These are phyloP conservation scores for Calosoma granatense DNA, from an alignment of 1,140 invertebrate species.

Conservation along the genomic window DNA sequence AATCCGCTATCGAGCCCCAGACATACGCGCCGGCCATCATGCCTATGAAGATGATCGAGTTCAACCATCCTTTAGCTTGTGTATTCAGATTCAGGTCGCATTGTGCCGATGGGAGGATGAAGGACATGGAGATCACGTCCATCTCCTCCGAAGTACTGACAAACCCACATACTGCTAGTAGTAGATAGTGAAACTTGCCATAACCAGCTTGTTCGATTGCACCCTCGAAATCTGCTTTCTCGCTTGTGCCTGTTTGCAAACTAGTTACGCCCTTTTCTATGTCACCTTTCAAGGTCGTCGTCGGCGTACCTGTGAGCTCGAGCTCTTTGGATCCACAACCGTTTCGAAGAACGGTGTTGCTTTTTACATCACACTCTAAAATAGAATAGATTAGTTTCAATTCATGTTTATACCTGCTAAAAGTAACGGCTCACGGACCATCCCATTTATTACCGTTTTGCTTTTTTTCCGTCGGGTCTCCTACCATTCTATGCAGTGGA, in stretches of 20 bases:
- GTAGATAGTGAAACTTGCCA: conserved; percentile 84
- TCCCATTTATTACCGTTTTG: conserved; percentile 55
- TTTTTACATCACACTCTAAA: conserved; percentile 68
- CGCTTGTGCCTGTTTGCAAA: conserved; percentile 32
- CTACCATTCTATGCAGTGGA: conserved; percentile 62
- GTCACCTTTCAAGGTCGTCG: conserved; percentile 26
- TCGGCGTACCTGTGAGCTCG: conserved; percentile 40
- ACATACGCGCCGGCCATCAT: conserved; percentile 90
- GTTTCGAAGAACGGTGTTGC: conserved; percentile 54
- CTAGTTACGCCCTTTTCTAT: conserved; percentile 20
- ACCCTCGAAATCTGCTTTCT: conserved; percentile 71
- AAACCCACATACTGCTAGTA: conserved; percentile 81
- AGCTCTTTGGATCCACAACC: conserved; percentile 62
- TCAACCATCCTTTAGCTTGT: conserved; percentile 77
- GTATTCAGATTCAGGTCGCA: conserved; percentile 83
- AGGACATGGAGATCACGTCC: conserved; percentile 90
- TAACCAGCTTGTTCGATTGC: conserved; percentile 77
- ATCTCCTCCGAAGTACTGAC: conserved; percentile 92
- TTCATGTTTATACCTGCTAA: neutral
- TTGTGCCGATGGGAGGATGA: conserved; percentile 84
- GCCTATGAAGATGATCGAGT: conserved; percentile 76
- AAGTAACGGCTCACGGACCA: neutral
- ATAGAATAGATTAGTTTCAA: conserved; percentile 17
- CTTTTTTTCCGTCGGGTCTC: conserved; percentile 61
- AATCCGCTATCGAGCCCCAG: conserved; percentile 84